Conservation (phyloP, 1,140 invertebrate genomes). For the Megathymus violae region DNA sequence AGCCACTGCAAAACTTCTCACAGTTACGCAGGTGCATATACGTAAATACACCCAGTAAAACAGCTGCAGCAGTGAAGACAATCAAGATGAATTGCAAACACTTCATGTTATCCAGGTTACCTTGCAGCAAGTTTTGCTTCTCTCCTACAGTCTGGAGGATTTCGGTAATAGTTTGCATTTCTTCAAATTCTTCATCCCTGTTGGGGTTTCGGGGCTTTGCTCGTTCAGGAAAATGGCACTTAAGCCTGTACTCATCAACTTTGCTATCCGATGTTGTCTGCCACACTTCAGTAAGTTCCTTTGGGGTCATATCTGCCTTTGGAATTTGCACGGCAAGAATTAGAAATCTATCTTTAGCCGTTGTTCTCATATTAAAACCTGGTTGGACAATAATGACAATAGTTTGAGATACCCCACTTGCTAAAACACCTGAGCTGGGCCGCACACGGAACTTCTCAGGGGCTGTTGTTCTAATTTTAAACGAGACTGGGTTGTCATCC, state of each 20-base stretch:
- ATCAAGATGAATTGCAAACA: background rate
- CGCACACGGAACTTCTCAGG: slow-evolving; percentile 96
- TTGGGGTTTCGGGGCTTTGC: slow-evolving; percentile 15
- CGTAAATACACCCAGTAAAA: background rate
- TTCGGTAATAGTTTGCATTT: slow-evolving; percentile 57
- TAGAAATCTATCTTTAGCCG: slow-evolving; percentile 74
- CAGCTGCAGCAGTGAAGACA: background rate
- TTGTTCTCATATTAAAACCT: slow-evolving; percentile 66
- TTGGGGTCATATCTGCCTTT: slow-evolving; percentile 58
- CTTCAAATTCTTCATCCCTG: slow-evolving; percentile 49
- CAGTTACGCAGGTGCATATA: background rate
- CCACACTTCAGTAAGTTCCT: slow-evolving; percentile 74
- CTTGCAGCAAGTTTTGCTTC: slow-evolving; percentile 41
- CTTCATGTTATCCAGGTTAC: background rate
- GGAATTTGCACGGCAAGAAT: slow-evolving; percentile 76
- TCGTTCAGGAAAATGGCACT: slow-evolving; percentile 67
- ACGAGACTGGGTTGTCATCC: slow-evolving; percentile 87
- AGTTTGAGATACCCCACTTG: slow-evolving; percentile 83
- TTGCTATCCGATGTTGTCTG: slow-evolving; percentile 69
- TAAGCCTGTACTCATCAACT: slow-evolving; percentile 76
- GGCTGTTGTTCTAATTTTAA: slow-evolving; percentile 89
- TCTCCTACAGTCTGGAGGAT: slow-evolving; percentile 61
- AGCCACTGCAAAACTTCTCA: background rate
- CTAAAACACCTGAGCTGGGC: slow-evolving; percentile 91
- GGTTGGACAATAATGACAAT: slow-evolving; percentile 71